Evolutionary conservation across 2,888 invertebrate genomes (phyloP), one percentile per base, ranked within the genome.

Genomic region (Tinea pellionella): DNA sequence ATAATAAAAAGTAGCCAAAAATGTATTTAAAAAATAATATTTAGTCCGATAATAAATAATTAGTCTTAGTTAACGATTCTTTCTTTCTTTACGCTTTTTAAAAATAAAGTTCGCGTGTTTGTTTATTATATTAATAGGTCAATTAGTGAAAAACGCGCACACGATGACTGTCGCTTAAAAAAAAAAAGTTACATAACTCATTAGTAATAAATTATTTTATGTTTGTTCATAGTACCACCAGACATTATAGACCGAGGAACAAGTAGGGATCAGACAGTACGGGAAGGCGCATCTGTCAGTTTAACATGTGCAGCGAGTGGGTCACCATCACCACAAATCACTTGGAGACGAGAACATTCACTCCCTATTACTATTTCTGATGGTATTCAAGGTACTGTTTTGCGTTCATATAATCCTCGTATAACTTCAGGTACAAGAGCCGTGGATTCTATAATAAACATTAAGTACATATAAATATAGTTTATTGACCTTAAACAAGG

Each of bases 271-370:
- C 94, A 95, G 91, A 94, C 94, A 32, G 94, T 94, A 56, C 89
- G 93, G 43, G 97, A 97, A 81, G 96, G 96, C 13, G 92, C 93
- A 59, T 93, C 95, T 65, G 93, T 96, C 63, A 94, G 94, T 69
- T 86, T 97, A 61, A 91, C 92, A 64, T 97, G 97, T 75, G 94
- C 95, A 32, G 96, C 96, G 16, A 94, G 92, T 13, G 95, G 97
- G 59, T 94, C 94, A n/a, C 97, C 97, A 1, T 89, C 90, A 64
- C 97, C 97, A 4, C 93, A 91, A 68, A 95, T 96, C 76, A 93
- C 91, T 64, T 97, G 97, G 97, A 88, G 94, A 65, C 88, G 96
- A 64, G 96, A 96, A 77, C 93, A 93, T 70, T 91, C 93, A 61
- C 92, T 92, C 72, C 88, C 91, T 61, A 94, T 95, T 73, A 90